Evolutionary conservation across 2,113 vertebrate genomes (phyloP).

Genomic region (Cromileptes altivelis): DNA sequence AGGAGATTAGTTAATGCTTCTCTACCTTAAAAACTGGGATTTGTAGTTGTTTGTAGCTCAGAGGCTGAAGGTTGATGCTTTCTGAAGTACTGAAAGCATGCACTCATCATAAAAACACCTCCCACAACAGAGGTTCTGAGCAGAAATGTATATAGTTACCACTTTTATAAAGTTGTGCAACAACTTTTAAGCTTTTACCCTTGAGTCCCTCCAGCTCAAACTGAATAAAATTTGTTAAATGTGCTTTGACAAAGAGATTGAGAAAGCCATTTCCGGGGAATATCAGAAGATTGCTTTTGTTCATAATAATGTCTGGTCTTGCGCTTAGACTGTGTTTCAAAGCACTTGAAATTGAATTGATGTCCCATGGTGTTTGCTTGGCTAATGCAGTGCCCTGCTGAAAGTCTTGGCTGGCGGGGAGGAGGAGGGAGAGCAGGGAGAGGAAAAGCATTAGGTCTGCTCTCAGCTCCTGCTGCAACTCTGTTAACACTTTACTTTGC

Average conservation of each 20-base stretch:
- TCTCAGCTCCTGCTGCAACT: conserved; percentile 33
- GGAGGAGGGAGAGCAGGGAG: background rate
- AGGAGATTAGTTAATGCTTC: background rate
- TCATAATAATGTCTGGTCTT: conserved; percentile 51
- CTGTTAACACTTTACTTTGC: conserved; percentile 17
- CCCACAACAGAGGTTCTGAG: background rate
- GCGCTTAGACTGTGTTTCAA: conserved; percentile 27
- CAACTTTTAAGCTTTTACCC: conserved; percentile 31
- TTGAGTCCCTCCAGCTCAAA: conserved; percentile 24
- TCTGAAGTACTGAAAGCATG: background rate
- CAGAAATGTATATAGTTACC: background rate
- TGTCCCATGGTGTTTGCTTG: conserved; percentile 52
- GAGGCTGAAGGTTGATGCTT: background rate
- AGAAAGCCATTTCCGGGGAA: conserved; percentile 41
- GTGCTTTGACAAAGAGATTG: conserved; percentile 46
- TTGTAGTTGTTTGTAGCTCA: background rate
- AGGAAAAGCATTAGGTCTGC: conserved; percentile 13
- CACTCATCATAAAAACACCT: background rate
- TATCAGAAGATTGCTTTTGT: conserved; percentile 42
- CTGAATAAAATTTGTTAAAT: conserved; percentile 37
- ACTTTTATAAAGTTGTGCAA: conserved; percentile 29
- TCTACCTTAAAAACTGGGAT: background rate
- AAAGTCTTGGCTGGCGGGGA: conserved; percentile 18
- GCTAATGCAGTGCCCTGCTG: conserved; percentile 45
- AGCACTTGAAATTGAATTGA: conserved; percentile 58